Conservation (phyloP, 1,140 invertebrate species). For the Delia radicum region DNA sequence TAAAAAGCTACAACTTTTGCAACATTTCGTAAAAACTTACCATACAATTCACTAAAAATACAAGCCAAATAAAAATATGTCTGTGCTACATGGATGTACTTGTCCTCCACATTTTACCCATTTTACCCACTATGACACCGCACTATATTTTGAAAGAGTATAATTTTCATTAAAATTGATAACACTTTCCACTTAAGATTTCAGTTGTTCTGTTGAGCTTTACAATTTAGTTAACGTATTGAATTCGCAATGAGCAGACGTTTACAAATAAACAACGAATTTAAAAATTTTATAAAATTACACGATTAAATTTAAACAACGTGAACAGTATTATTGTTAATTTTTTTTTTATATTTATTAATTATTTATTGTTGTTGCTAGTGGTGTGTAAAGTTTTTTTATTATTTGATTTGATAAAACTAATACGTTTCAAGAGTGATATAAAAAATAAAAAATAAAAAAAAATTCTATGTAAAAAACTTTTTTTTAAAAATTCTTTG, state of each 20-base stretch:
- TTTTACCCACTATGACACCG: background rate
- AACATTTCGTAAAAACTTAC: too few species aligned
- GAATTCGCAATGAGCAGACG: background rate
- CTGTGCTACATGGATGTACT: too few species aligned
- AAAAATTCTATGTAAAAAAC: too few species aligned
- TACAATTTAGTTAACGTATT: background rate
- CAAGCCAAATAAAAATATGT: too few species aligned
- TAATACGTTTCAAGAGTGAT: background rate
- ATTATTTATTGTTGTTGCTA: background rate
- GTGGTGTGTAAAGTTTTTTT: background rate
- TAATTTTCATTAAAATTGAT: background rate
- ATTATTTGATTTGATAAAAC: background rate
- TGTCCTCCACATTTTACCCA: background rate
- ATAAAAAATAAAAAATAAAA: background rate
- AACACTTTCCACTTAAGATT: background rate
- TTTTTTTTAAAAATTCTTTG: background rate
- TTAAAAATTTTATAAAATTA: background rate
- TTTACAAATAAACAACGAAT: background rate
- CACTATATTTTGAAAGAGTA: background rate
- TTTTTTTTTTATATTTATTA: background rate
- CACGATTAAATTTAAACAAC: background rate
- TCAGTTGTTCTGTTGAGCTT: background rate
- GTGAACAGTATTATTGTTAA: background rate
- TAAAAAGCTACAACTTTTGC: too few species aligned
- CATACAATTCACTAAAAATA: too few species aligned